Base-by-base conservation (phyloP, 2,113 vertebrate species). In the Benitochromis conjunctus region DNA sequence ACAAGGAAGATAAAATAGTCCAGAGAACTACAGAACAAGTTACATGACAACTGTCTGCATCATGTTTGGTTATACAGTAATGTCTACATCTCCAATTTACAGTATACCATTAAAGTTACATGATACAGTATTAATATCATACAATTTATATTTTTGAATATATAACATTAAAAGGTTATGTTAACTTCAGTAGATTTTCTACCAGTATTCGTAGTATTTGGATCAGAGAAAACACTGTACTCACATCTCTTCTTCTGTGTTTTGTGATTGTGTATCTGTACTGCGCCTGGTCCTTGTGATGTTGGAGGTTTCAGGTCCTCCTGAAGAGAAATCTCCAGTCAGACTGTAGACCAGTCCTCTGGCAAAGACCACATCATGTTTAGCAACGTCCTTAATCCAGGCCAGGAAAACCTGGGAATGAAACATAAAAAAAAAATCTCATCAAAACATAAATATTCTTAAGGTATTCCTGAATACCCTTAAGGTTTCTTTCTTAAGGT, bases 231-330 rank as follows among this genome's bases (percentile, higher is more conserved):
- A 10, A 9, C 3, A 9, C 1, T n/a, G n/a, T 13, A 80, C 95
- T 76, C 92, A 97, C 96, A 96, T 78, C 54, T 96, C 92, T 46
- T 96, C 96, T 5, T 90, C 91, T 0, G 86, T 26, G 76, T 80
- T 95, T 89, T 92, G 88, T 18, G 94, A 92, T 56, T 91, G 84
- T 48, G 64, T 31, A 5, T 85, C 92, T 6, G 86, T 13, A 54
- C 90, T 94, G 51, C 87, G 88, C 18, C 24, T 80, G 21, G 5
- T 19, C 57, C 90, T 94, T 1, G 13, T 38, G 53, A 3, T 64
- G 58, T 53, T 86, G 62, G 57, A 13, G 14, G 57, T 11, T 53
- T 58, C 86, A 1, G 64, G 69, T 64, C 46, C 81, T 4, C 21
- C 87, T 14, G 79, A 76, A 76, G 51, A 60, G 10, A 34, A 19